These are phyloP conservation scores for Numenius phaeopus DNA, from an alignment of 2,797 vertebrate species.

Conservation along the genomic window DNA sequence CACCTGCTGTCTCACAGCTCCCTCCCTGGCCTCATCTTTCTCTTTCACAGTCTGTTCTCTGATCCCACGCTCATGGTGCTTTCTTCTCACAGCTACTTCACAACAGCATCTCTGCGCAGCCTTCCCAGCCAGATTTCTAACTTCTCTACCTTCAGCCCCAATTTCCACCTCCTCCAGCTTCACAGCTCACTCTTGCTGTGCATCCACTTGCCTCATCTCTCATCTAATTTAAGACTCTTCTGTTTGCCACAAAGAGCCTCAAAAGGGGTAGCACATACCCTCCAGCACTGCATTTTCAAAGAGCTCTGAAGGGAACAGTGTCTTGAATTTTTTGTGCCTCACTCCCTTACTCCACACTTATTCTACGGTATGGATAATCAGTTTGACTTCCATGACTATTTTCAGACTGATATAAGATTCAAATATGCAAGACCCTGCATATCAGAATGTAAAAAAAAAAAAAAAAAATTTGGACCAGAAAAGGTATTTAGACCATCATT, in stretches of 20 bases:
- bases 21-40: not conserved
- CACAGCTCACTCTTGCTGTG: not conserved
- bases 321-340: not conserved
- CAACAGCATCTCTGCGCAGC: not conserved
- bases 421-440: not conserved
- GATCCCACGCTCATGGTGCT: not conserved
- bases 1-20: not conserved
- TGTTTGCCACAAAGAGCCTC: not conserved
- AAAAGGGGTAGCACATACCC: not conserved
- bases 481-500: not conserved
- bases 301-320: not conserved
- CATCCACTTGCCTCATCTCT: not conserved
- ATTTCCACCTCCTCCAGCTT: not conserved
- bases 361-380: rapidly evolving
- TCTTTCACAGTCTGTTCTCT: not conserved
- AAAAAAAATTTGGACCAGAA: not conserved
- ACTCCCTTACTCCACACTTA: not conserved
- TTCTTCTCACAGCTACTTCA: not conserved
- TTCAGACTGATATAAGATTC: not conserved
- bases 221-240: not conserved
- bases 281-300: not conserved
- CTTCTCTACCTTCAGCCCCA: not conserved
- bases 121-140: not conserved
- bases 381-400: not conserved
- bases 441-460: not conserved